Conservation (phyloP, 2,888 invertebrate species). For the Orthosia gracilis region DNA sequence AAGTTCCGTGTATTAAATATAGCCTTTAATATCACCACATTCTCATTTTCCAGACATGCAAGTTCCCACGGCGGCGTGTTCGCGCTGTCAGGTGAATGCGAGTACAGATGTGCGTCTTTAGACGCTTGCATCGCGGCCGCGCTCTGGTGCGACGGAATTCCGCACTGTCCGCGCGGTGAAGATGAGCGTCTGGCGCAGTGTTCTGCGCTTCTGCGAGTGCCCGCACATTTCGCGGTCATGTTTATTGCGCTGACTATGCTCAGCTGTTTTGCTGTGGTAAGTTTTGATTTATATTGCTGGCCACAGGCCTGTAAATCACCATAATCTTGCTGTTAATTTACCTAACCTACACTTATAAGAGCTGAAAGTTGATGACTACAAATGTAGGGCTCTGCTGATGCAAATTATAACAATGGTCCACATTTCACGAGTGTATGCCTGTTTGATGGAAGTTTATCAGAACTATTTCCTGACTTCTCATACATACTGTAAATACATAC, state of each 20-base stretch:
- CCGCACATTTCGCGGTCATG: conserved; percentile 93
- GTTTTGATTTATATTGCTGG: conserved; percentile 48
- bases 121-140: conserved; percentile 95
- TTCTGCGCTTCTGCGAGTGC: conserved; percentile 94
- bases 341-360: no score
- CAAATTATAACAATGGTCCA: no score
- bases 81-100: conserved; percentile 93
- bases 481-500: no score
- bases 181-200: conserved; percentile 96
- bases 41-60: conserved; percentile 83
- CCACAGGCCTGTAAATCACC: not conserved
- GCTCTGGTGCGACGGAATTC: conserved; percentile 95
- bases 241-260: conserved; percentile 89
- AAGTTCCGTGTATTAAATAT: no score
- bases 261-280: conserved; percentile 89
- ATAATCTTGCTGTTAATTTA: no score
- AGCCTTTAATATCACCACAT: no score
- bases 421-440: no score
- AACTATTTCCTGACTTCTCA: not conserved
- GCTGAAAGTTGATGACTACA: no score
- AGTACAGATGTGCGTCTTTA: conserved; percentile 94
- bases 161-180: conserved; percentile 95
- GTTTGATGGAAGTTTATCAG: not conserved
- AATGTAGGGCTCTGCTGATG: no score
- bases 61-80: conserved; percentile 90